Percentiles rank a stretch among this genome's conserved stretches.
phyloP scores from a whole-genome alignment of 2,888 invertebrate species.

The Ceriagrion tenellum region DNA sequence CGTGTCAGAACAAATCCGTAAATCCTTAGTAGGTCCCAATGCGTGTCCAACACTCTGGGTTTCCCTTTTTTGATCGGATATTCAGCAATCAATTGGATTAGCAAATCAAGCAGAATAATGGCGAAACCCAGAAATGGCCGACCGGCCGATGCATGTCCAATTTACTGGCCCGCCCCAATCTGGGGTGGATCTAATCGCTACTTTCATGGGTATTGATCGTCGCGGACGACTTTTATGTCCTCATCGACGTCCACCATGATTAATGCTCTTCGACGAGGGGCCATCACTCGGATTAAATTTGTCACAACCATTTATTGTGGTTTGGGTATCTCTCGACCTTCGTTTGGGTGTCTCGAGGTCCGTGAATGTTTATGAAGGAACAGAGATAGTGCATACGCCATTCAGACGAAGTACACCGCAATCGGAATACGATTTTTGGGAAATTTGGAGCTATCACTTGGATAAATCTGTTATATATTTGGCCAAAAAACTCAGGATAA shows the following conservation, averaged over 20 bases:
- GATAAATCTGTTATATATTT: neutral
- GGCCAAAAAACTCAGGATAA: neutral
- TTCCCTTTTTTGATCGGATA: neutral
- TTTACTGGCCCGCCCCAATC: neutral
- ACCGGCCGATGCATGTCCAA: neutral
- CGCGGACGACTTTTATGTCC: neutral
- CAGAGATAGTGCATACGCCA: too few relatives aligned
- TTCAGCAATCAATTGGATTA: neutral
- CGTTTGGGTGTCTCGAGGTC: neutral
- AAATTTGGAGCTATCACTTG: neutral
- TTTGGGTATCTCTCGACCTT: neutral
- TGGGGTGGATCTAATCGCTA: neutral
- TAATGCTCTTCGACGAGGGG: neutral
- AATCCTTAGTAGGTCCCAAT: neutral
- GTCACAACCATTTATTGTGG: neutral
- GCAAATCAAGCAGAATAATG: constrained; percentile 4
- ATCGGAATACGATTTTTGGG: neutral
- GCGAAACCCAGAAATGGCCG: neutral
- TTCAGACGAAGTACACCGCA: too few relatives aligned
- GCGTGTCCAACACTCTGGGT: neutral
- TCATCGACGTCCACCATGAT: neutral
- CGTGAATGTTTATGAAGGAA: too few relatives aligned
- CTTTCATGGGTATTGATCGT: neutral
- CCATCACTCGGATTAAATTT: neutral
- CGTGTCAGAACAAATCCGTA: neutral